Base-by-base conservation (phyloP, 37 sponge, comb jelly and placozoan species). In the Oopsacas minuta region DNA sequence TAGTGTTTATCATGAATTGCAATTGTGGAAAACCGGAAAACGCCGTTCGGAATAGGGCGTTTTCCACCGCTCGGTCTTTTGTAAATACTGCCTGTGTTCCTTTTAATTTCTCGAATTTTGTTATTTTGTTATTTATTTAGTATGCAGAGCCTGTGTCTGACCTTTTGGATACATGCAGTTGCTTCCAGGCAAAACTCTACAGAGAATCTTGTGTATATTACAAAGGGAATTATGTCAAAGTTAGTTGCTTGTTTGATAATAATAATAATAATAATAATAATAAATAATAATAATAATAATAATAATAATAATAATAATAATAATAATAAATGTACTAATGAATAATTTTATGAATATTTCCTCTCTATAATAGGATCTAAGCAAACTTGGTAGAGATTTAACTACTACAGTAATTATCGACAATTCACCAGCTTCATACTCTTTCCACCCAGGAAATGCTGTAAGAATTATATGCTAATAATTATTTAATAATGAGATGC, bases 91-190 rank as follows among this genome's bases (percentile, higher is more conserved):
- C n/a, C n/a, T n/a, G 7, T 82, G 36, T 35, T 82, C 8, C 36
- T 82, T 82, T 7, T 37, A 28, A 8, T 82, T 32, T 61, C 30
- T 61, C 75, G 12, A 22, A 22, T 22, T 46, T 81, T 38, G 22
- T 82, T 69, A 20, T 10, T 36, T n/a, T n/a, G 0, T 69, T 25
- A 28, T 82, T 38, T 37, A 36, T 85, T 20, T 89, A 95, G 94
- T 98, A 98, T 88, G 99, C 99, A 35, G 99, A 98, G 81, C 99
- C 99, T 39, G 99, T 98, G 81, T 83, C 96, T 15, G 92, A 98
- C 81, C 87, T 98, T 25, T 88, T 98, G 39, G 99, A 98, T 86
- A 91, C 87, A 35, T 84, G 89, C 84, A 86, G 86, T 15, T 89
- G 92, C 0, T 95, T 98, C 52, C 28, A 84, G 86, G 82, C 89